Percentiles rank a stretch among this genome's conserved stretches.
These are phyloP conservation scores for Aricia artaxerxes DNA, from an alignment of 2,888 invertebrate genomes.

Conservation along the genomic window DNA sequence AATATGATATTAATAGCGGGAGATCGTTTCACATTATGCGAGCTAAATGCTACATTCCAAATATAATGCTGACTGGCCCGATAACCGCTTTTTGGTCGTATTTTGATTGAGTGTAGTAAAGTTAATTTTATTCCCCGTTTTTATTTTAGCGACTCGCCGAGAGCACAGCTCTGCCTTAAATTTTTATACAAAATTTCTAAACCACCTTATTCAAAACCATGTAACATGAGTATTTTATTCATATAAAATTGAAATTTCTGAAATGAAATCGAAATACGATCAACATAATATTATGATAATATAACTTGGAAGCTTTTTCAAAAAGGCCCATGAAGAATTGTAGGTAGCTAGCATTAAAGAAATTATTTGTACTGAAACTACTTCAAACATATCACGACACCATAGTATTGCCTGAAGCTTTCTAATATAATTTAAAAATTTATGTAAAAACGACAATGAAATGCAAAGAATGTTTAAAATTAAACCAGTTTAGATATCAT, in stretches of 20 bases:
- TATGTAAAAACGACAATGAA: conserved; percentile 30
- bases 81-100: not conserved
- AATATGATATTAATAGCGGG: conserved; percentile 7
- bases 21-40: not conserved
- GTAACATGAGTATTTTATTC: no score
- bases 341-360: not conserved
- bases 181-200: not conserved
- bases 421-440: conserved; percentile 25
- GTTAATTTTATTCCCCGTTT: not conserved
- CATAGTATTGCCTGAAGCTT: conserved; percentile 28
- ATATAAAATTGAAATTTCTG: not conserved
- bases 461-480: conserved; percentile 27
- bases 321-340: not conserved
- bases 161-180: not conserved
- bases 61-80: conserved; percentile 5
- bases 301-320: not conserved
- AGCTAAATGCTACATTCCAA: conserved; percentile 32
- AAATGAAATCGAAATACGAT: not conserved
- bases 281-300: not conserved
- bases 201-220: not conserved
- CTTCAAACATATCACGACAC: conserved; percentile 3
- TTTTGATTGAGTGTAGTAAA: not conserved
- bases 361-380: not conserved
- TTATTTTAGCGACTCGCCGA: not conserved
- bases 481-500: conserved; percentile 40